phyloP scores from a whole-genome alignment of 2,113 vertebrate species.

The Arvicanthis niloticus region DNA sequence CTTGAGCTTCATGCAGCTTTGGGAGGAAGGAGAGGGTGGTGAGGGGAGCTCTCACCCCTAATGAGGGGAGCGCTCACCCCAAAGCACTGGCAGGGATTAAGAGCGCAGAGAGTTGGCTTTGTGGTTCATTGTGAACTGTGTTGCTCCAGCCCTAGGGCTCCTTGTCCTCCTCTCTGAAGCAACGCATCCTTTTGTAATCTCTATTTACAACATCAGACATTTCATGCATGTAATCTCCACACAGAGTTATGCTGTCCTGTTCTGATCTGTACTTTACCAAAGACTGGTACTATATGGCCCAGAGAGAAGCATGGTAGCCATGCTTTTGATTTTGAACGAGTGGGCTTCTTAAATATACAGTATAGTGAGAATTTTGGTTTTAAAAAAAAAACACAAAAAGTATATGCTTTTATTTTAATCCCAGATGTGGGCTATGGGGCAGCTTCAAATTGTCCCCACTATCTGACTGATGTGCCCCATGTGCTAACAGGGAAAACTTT shows the following conservation, averaged over 20 bases:
- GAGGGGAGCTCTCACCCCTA: too few species aligned
- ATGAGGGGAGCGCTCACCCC: too few species aligned
- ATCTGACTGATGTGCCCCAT: too few species aligned
- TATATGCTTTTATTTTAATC: too few species aligned
- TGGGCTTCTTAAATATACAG: not conserved
- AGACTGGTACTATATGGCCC: not conserved
- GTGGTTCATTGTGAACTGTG: not conserved
- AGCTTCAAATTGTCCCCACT: too few species aligned
- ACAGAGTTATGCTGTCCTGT: not conserved
- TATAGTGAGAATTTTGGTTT: too few species aligned
- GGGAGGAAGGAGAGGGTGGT: not conserved
- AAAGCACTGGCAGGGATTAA: not conserved
- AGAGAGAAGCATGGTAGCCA: not conserved
- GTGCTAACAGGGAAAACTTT: too few species aligned
- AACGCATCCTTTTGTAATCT: conserved; percentile 18
- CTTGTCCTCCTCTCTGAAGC: not conserved
- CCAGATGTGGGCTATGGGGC: too few species aligned
- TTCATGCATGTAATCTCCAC: not conserved
- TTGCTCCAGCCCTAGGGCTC: not conserved
- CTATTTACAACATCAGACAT: conserved; percentile 45
- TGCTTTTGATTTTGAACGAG: not conserved
- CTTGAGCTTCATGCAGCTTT: not conserved
- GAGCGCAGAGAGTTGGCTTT: not conserved
- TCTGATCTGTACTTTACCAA: conserved; percentile 25
- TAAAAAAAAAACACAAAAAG: too few species aligned